Conservation (phyloP, 2,113 vertebrate genomes). For the Rhinolophus sinicus region DNA sequence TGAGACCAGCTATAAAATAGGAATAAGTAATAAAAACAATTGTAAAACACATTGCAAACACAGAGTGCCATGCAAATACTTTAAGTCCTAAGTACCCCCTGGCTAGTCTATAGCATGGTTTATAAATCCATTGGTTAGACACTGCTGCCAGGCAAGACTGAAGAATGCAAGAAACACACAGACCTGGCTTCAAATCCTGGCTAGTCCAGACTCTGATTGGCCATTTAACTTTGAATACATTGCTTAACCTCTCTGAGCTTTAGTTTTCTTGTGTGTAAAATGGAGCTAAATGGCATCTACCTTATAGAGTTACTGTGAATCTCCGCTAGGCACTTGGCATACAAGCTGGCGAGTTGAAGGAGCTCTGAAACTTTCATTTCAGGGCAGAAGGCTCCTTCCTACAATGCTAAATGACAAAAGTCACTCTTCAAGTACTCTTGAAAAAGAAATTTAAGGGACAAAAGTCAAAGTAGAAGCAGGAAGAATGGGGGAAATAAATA, state of each 20-base stretch:
- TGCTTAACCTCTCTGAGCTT: not conserved
- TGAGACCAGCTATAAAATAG: conserved; percentile 56
- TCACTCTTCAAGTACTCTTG: not conserved
- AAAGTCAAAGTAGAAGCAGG: not conserved
- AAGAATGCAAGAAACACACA: not conserved
- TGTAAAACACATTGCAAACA: conserved; percentile 66
- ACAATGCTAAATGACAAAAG: not conserved
- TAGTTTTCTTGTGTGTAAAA: not conserved
- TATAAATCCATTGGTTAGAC: not conserved
- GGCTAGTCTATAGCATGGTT: not conserved
- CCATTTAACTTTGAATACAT: not conserved
- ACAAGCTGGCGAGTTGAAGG: not conserved
- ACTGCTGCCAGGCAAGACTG: not conserved
- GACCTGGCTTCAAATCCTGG: not conserved
- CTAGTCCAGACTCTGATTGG: not conserved
- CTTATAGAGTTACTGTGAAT: not conserved
- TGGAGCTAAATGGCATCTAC: not conserved
- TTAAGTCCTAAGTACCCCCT: conserved; percentile 16
- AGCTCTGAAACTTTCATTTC: not conserved
- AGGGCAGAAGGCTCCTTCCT: not conserved
- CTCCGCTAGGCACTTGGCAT: not conserved
- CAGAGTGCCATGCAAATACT: not conserved
- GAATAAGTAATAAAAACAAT: conserved; percentile 70
- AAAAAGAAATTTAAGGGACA: conserved; percentile 8
- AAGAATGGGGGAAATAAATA: not conserved